phyloP scores from a whole-genome alignment of 2,797 vertebrate species.

The Serranus cabrilla region DNA sequence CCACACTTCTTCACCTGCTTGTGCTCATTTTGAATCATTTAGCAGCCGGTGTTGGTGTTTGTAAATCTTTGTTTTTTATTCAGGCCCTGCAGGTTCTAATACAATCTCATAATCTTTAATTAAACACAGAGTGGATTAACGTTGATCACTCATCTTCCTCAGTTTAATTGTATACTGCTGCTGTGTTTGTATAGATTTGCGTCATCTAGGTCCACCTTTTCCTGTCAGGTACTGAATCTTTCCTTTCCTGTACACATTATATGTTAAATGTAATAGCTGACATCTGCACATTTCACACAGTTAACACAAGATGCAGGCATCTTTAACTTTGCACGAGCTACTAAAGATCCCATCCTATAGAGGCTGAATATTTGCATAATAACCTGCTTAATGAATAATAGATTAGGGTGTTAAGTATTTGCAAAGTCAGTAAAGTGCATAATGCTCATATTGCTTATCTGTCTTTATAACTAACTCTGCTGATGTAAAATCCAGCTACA shows the following conservation, averaged over 20 bases:
- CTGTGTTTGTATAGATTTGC: conserved; percentile 1
- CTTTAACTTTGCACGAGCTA: neutral
- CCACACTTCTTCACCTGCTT: conserved; percentile 10
- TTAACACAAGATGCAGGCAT: neutral
- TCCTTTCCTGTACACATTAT: neutral
- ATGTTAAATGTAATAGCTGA: neutral
- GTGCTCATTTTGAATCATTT: conserved; percentile 8
- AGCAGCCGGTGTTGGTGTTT: conserved; percentile 4
- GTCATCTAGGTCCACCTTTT: neutral
- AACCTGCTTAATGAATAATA: conserved; percentile 49
- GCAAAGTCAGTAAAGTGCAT: conserved; percentile 22
- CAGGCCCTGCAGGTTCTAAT: neutral
- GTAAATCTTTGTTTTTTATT: conserved; percentile 3
- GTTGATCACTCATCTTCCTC: conserved; percentile 12
- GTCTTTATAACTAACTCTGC: neutral
- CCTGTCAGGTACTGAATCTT: neutral
- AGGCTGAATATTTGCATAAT: neutral
- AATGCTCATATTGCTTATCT: conserved; percentile 21
- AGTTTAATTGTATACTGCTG: neutral
- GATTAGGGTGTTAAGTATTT: conserved; percentile 27
- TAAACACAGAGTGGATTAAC: neutral
- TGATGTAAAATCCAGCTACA: neutral
- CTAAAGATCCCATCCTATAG: neutral
- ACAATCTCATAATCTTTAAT: conserved; percentile 2
- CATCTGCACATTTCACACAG: neutral